Base-by-base conservation (phyloP, 2,113 vertebrate genomes). In the Nibea albiflora region DNA sequence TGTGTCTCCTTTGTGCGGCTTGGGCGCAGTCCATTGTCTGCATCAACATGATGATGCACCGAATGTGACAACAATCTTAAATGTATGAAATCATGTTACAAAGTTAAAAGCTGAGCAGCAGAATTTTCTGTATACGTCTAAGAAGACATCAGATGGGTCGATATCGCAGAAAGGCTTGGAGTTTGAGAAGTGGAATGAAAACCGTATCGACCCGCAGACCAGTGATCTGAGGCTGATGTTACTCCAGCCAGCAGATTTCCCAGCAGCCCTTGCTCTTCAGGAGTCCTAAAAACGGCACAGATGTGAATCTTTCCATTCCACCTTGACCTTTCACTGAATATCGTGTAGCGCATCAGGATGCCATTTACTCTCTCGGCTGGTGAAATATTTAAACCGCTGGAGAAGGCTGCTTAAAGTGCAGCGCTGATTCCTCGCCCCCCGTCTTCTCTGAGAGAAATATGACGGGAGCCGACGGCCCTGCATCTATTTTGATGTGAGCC, bases 311-410 rank as follows among this genome's bases (percentile, higher is more conserved):
- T 90, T 93, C 85, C 86, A 87, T 90, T 83, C 89, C 81, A 90
- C 84, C 90, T 88, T 92, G 92, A 93, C 93, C 91, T 94, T 91
- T 92, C 46, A 24, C 85, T 87, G 89, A 92, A 92, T 91, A 91
- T 84, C 76, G 22, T 78, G 72, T 60, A 79, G 87, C 60, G 56
- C 90, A 89, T 92, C 90, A 90, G 78, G 78, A 89, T 74, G 85
- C 85, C 88, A 91, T 94, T 92, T 88, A 58, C 79, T 90, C 90
- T 89, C 83, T 73, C 15, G 6, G 85, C 80, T 90, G 64, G 88
- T 94, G 91, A 95, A 95, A 94, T 93, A 94, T 95, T 95, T 87
- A 94, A 89, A 90, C 46, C 17, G 26, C 54, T 20, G 85, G 78
- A 79, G 81, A 85, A 50, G 72, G 77, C 80, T 88, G 67, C 76